Conservation (phyloP, 2,797 vertebrate genomes). For the Hyperoplus lanceolatus region DNA sequence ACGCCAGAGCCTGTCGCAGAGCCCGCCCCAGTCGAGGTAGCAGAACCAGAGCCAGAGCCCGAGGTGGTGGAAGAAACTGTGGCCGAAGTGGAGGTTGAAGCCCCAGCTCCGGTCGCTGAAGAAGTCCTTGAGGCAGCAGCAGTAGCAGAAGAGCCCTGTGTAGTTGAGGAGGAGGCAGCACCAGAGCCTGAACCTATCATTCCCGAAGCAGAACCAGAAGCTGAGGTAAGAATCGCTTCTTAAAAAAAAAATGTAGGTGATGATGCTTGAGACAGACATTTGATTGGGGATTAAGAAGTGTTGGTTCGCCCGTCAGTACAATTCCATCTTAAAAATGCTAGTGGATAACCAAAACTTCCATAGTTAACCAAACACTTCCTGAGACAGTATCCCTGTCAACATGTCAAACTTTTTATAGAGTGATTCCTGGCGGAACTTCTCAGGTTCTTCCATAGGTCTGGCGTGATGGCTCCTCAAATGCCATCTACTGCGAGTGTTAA, state of each 20-base stretch:
- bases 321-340: not conserved
- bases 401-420: not conserved
- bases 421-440: not conserved
- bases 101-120: slow-evolving; percentile 23
- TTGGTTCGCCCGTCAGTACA: not conserved
- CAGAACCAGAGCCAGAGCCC: slow-evolving; percentile 29
- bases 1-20: not conserved
- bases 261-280: not conserved
- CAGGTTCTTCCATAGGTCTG: not conserved
- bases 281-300: not conserved
- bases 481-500: too few relatives aligned
- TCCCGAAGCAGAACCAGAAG: slow-evolving; percentile 56
- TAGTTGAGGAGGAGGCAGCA: slow-evolving; percentile 24
- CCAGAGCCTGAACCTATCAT: slow-evolving; percentile 53
- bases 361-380: not conserved
- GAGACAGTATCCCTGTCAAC: not conserved
- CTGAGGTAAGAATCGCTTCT: slow-evolving; percentile 56
- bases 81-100: slow-evolving; percentile 42
- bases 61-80: slow-evolving; percentile 41
- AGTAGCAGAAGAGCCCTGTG: slow-evolving; percentile 1
- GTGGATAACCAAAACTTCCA: too few relatives aligned
- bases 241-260: not conserved
- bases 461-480: not conserved
- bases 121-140: slow-evolving; percentile 17
- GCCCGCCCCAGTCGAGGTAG: slow-evolving; percentile 30